Conservation (phyloP, 2,797 vertebrate species). For the Aeoliscus strigatus region DNA sequence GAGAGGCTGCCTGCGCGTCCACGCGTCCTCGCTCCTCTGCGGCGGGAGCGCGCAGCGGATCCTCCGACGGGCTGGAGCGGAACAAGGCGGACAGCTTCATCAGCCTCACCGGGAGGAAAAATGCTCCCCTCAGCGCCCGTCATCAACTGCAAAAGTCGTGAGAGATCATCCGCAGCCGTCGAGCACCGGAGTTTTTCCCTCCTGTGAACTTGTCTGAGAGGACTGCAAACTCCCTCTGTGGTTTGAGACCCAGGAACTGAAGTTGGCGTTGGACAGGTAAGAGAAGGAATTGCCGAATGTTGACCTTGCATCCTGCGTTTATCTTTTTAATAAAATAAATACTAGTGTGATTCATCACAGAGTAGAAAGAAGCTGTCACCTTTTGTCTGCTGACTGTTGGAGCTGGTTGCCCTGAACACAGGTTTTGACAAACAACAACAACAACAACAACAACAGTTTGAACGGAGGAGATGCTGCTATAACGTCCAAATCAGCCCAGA, state of each 20-base stretch:
- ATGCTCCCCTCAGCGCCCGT: conserved; percentile 64
- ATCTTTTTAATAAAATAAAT: no score
- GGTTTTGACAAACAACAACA: no score
- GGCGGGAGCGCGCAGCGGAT: conserved; percentile 71
- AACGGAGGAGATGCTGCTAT: no score
- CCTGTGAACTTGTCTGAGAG: conserved; percentile 54
- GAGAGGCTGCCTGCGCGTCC: conserved; percentile 82
- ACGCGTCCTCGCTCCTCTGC: conserved; percentile 47
- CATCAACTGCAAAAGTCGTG: conserved; percentile 45
- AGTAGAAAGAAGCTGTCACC: no score
- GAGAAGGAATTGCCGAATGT: conserved; percentile 21
- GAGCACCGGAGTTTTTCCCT: conserved; percentile 42
- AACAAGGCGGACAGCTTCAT: conserved; percentile 54
- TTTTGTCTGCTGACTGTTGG: no score
- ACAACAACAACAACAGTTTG: no score
- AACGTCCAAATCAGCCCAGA: no score
- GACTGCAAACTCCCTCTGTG: conserved; percentile 43
- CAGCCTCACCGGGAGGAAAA: conserved; percentile 67
- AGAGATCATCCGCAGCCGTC: conserved; percentile 40
- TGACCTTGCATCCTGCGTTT: neutral
- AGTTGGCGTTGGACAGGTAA: conserved; percentile 64
- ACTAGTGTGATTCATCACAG: no score
- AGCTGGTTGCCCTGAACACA: no score
- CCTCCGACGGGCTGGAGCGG: conserved; percentile 47
- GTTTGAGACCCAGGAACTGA: conserved; percentile 36